Evolutionary conservation across 2,113 vertebrate species (phyloP).

Genomic region (Hiodon tergisus): DNA sequence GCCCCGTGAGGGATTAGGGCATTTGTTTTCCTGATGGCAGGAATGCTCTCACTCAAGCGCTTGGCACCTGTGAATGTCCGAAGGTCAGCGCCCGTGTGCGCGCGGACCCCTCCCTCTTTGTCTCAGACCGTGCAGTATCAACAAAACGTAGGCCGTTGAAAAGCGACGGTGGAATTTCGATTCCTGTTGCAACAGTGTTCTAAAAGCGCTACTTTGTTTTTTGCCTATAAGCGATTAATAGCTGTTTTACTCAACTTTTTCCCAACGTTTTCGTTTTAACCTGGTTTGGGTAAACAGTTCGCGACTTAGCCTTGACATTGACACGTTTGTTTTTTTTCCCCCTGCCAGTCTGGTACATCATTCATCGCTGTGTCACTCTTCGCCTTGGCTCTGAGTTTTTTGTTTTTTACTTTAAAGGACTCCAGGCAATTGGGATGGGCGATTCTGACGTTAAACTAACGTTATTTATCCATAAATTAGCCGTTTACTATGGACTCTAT

Average conservation of each 20-base stretch:
- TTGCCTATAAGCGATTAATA: not conserved
- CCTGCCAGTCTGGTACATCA: not conserved
- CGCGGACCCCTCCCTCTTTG: conserved; percentile 55
- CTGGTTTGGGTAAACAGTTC: conserved; percentile 1
- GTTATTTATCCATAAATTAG: too few species aligned
- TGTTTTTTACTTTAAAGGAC: not conserved
- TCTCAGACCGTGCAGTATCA: conserved; percentile 63
- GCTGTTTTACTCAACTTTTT: not conserved
- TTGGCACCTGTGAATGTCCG: conserved; percentile 60
- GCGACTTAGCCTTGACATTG: not conserved
- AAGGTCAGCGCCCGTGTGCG: conserved; percentile 54
- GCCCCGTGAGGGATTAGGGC: conserved; percentile 59
- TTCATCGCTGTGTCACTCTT: conserved; percentile 1
- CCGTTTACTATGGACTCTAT: too few species aligned
- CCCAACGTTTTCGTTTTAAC: not conserved
- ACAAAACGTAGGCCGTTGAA: conserved; percentile 56
- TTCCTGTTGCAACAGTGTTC: conserved; percentile 66
- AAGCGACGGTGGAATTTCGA: conserved; percentile 61
- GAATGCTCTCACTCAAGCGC: conserved; percentile 60
- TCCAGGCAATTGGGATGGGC: not conserved
- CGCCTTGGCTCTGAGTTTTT: not conserved
- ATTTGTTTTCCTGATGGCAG: conserved; percentile 65
- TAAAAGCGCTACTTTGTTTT: conserved; percentile 28
- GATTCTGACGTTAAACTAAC: too few species aligned
- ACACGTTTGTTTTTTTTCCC: too few species aligned